These are phyloP conservation scores for Rosalia funebris DNA, from an alignment of 2,888 invertebrate genomes.

Conservation along the genomic window DNA sequence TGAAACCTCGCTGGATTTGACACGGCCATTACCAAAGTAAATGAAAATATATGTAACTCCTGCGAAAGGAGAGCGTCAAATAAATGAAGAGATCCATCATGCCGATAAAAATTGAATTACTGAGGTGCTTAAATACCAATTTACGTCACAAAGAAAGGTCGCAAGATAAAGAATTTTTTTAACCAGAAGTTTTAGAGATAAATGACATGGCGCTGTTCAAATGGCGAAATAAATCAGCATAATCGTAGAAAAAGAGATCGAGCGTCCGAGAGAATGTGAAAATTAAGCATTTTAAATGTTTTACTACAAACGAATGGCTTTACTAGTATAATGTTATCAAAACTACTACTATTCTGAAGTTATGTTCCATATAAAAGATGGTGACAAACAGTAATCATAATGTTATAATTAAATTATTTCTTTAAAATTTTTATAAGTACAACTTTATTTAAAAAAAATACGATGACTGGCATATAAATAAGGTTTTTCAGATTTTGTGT, in stretches of 20 bases:
- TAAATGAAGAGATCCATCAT: conserved; percentile 1
- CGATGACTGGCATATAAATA: too few species aligned
- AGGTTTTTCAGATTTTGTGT: too few species aligned
- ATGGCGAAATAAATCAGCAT: conserved; percentile 10
- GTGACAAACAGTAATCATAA: too few species aligned
- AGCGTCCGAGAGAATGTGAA: neutral
- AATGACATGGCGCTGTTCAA: neutral
- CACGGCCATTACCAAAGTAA: neutral
- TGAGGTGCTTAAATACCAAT: conserved; percentile 14
- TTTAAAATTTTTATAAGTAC: too few species aligned
- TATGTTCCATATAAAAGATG: too few species aligned
- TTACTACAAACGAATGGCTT: too few species aligned
- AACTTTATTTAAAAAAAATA: too few species aligned
- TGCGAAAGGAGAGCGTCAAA: neutral
- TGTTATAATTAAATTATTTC: too few species aligned
- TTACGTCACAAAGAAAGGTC: conserved; percentile 4
- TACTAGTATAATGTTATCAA: too few species aligned
- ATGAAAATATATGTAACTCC: neutral
- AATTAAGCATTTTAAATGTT: too few species aligned
- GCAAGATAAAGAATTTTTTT: conserved; percentile 13
- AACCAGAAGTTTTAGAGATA: neutral
- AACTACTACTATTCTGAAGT: too few species aligned
- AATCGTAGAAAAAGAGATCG: neutral
- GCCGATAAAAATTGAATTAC: conserved; percentile 10
- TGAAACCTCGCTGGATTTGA: neutral